phyloP scores from a whole-genome alignment of 64 coral and sea anemone genomes.

The Montipora sp. region DNA sequence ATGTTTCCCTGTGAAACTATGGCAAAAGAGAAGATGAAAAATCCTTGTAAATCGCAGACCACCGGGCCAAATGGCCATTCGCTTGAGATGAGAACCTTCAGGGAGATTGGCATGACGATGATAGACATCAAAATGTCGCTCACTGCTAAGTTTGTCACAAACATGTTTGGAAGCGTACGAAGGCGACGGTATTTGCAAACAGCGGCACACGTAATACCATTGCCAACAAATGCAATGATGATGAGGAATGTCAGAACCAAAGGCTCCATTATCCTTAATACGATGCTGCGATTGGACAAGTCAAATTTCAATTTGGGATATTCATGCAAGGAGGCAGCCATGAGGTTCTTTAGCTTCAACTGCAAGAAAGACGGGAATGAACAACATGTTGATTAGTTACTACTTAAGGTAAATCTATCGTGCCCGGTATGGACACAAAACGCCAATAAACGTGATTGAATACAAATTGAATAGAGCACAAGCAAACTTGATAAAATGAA shows the following conservation, averaged over 20 bases:
- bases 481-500: too few relatives aligned
- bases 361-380: not conserved
- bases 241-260: conserved; percentile 29
- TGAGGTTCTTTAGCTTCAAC: not conserved
- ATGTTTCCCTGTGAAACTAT: conserved; percentile 70
- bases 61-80: conserved; percentile 53
- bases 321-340: conserved; percentile 49
- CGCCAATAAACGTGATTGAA: too few relatives aligned
- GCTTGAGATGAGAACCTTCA: conserved; percentile 39
- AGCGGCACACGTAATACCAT: conserved; percentile 35
- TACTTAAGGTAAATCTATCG: too few relatives aligned
- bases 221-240: conserved; percentile 32
- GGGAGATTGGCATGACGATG: conserved; percentile 53
- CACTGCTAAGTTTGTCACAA: conserved; percentile 58
- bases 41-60: conserved; percentile 62
- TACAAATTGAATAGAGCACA: too few relatives aligned
- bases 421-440: too few relatives aligned
- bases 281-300: not conserved
- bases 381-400: too few relatives aligned
- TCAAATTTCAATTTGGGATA: conserved; percentile 38
- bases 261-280: not conserved
- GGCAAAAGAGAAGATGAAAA: conserved; percentile 65
- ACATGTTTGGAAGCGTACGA: conserved; percentile 59
- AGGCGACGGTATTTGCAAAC: conserved; percentile 15
- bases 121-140: conserved; percentile 65